Evolutionary conservation across 2,888 invertebrate species (phyloP), one percentile per base, ranked within the genome.

Genomic region (Empis stercorea): DNA sequence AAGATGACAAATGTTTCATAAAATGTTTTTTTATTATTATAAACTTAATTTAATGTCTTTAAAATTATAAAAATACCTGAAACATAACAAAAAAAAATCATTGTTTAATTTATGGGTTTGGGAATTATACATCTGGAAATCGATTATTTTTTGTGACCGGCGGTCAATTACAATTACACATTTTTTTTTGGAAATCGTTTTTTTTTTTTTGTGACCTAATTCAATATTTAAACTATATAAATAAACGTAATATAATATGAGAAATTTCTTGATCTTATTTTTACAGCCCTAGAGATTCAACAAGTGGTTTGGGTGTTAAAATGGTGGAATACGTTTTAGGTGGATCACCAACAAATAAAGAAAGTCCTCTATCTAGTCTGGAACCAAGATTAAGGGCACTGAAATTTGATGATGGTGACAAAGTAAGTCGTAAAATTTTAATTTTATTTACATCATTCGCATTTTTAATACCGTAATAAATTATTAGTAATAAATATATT

Each of bases 311-410:
- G 56, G 93, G 92, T 56, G 91, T 94, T 57, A 95, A 95, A 76
- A 96, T 96, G 93, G 96, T 95, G 46, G 96, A 97, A 72, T 96
- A 95, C 70, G 95, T 97, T 50, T 77, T 97, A 59, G 89, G 94
- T 55, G 88, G 87, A 54, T 91, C 89, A 53, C 91, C 92, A 17
- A 92, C 91, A 56, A 76, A 78, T 58, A 82, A 84, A 66, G 84
- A 82, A 59, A 68, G 70, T 51, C 72, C 72, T 55, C 63, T 75
- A 54, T 70, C 70, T 30, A 70, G 70, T 10, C 62, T 83, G 51
- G 82, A 82, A 59, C 77, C 78, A 43, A 71, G 82, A 54, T 74
- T 84, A 73, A 71, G 81, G 54, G 74, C 73, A 48, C 66, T 82
- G 44, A 79, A 76, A 56, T 71, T 80, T 61, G 79, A 75, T 58